These are phyloP conservation scores for Perccottus glenii DNA, from an alignment of 2,113 vertebrate species.

Conservation along the genomic window DNA sequence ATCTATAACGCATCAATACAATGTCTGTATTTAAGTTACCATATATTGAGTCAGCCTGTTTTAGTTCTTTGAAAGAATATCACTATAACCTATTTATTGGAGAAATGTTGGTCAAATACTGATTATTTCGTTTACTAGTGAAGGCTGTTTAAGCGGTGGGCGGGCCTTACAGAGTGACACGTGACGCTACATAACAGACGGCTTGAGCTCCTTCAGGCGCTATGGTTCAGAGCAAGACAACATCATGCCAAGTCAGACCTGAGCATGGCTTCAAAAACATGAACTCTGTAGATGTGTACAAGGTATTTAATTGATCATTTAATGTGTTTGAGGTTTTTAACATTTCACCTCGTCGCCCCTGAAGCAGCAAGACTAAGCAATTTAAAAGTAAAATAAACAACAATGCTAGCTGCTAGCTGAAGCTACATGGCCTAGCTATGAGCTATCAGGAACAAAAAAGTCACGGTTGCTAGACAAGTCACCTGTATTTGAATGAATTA, in stretches of 20 bases:
- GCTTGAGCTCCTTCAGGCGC: constrained; percentile 52
- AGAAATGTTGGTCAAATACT: too few relatives aligned
- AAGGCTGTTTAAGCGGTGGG: constrained; percentile 20
- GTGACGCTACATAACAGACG: constrained; percentile 37
- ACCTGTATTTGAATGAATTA: background rate
- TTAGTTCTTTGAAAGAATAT: too few relatives aligned
- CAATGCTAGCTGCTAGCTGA: constrained; percentile 32
- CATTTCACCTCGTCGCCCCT: background rate
- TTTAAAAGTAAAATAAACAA: constrained; percentile 16
- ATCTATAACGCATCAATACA: too few relatives aligned
- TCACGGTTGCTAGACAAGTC: background rate
- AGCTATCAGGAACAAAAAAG: constrained; percentile 38
- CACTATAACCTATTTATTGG: too few relatives aligned
- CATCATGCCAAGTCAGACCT: constrained; percentile 52
- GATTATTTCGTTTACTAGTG: too few relatives aligned
- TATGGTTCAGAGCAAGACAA: constrained; percentile 23
- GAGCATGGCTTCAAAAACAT: constrained; percentile 48
- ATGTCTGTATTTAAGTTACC: too few relatives aligned
- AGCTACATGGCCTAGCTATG: constrained; percentile 35
- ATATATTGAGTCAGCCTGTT: too few relatives aligned
- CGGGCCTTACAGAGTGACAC: constrained; percentile 45
- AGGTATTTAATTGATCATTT: constrained; percentile 34
- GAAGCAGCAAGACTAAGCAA: background rate
- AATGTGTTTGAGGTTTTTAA: rapidly evolving
- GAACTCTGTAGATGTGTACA: constrained; percentile 16